Evolutionary conservation across 2,888 invertebrate genomes (phyloP), one percentile per base, ranked within the genome.

Genomic region (Calliopum simillimum): DNA sequence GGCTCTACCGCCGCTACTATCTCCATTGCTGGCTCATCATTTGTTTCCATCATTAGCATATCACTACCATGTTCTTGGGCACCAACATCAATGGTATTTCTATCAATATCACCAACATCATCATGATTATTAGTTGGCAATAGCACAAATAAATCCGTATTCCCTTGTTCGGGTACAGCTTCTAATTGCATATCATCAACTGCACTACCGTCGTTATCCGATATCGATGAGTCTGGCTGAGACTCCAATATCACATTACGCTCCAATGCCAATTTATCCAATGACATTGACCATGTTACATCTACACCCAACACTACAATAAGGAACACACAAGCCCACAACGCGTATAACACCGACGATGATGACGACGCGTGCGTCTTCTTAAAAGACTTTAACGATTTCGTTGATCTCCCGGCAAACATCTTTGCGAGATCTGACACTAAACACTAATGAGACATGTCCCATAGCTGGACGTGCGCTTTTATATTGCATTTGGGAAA

Each of bases 391-490:
- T 33, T 5, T 72, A 74, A 68, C 74, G 73, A 71, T 73, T 71
- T 46, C 66, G 68, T 61, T 74, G 80, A 81, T 82, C 82, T 81
- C 76, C 77, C 79, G 78, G 77, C 77, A 78, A 78, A 82, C 85
- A 84, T 84, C 85, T 85, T 85, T 78, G 80, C 84, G 80, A 83
- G 84, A 84, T 85, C 85, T 82, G 79, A 81, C 82, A 82, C 82
- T 81, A 80, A 81, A 83, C 81, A 82, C 82, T 85, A 85, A 85
- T 84, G 85, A 85, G 83, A 85, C 84, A 82, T 81, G 85, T 80
- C 80, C 81, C 84, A 82, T 81, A 80, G 78, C 78, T 81, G 77
- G 81, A 80, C 80, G 79, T 76, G 79, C 76, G 84, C 85, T 84
- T 84, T 84, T 84, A 84, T 84, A 84, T 82, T 78, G 78, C 76